Percentiles rank a stretch among this genome's conserved stretches.
Evolutionary conservation across 1,140 invertebrate species (phyloP).

Genomic region (Varroa destructor): DNA sequence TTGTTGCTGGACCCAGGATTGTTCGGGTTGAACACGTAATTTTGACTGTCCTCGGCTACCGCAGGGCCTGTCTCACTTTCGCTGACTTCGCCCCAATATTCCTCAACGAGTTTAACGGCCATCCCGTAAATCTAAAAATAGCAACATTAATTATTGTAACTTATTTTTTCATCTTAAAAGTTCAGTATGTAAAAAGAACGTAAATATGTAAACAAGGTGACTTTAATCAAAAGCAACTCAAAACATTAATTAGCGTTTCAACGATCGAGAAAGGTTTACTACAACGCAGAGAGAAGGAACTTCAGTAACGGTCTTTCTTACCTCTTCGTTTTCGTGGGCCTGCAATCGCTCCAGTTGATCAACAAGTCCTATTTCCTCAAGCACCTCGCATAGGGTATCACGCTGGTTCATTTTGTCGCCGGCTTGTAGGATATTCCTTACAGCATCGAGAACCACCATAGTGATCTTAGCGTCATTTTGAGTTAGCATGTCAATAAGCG

Average conservation of each 20-base stretch:
- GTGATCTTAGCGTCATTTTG: slow-evolving; percentile 49
- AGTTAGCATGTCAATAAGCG: slow-evolving; percentile 47
- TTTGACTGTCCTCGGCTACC: too few relatives aligned
- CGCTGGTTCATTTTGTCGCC: slow-evolving; percentile 29
- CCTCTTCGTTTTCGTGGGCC: slow-evolving; percentile 40
- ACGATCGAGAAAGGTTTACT: not conserved
- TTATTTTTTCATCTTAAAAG: not conserved
- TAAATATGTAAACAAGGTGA: not conserved
- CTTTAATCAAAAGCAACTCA: not conserved
- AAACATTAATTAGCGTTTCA: not conserved
- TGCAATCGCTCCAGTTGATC: slow-evolving; percentile 43
- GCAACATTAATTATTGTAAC: not conserved
- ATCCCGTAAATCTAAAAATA: slow-evolving; percentile 38
- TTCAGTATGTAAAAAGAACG: not conserved
- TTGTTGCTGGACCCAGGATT: too few relatives aligned
- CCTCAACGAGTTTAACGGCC: slow-evolving; percentile 40
- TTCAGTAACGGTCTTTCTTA: not conserved
- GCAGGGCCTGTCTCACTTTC: too few relatives aligned
- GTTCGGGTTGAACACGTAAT: too few relatives aligned
- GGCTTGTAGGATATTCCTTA: slow-evolving; percentile 48
- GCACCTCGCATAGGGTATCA: not conserved
- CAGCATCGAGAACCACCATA: slow-evolving; percentile 50
- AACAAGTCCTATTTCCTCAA: slow-evolving; percentile 31
- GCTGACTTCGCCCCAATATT: slow-evolving; percentile 37
- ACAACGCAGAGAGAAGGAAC: not conserved